Base-by-base conservation (phyloP, 2,888 invertebrate genomes). In the Amorpha juglandis region DNA sequence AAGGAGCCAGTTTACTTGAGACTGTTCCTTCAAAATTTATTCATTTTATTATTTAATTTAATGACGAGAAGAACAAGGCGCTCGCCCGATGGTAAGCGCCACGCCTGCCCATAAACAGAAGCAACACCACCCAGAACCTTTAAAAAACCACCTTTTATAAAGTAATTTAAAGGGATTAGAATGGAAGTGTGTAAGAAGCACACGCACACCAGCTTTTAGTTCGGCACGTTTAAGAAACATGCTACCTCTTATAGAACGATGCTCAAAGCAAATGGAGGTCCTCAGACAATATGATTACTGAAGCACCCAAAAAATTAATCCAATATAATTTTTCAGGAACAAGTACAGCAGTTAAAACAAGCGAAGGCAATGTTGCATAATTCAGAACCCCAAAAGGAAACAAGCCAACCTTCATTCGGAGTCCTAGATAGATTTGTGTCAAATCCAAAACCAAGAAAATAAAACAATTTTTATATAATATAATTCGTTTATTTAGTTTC, bases 341-440 rank as follows among this genome's bases (percentile, higher is more conserved):
- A 82, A 64, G 78, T 92, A 65, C 87, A 82, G 68, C 87, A 90
- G 73, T 76, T 81, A 47, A 89, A 84, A 63, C 86, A 89, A 77
- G 86, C 80, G 8, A 79, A 83, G 74, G 88, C 83, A 58, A 38
- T 6, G 78, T 80, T 82, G 69, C 83, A 88, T 62, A 82, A 86
- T 71, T 65, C 78, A 63, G 81, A 86, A 70, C 78, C 89, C 74
- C 75, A 77, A 63, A 75, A 81, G 67, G 68, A 77, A 64, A 71
- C 81, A 81, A 79, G 86, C 67, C 92, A 87, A 73, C 91, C 87
- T 70, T 91, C 93, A 47, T 94, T 89, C 76, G 94, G 95, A 71
- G 96, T 96, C 47, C 89, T 97, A 52, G 95, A 97, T 80, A 94
- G 97, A 84, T 97, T 97, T 92, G 92, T 95, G 78, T 88, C 95